A percentile compares a stretch with the other conserved stretches of the same genome.
Evolutionary conservation across 2,113 vertebrate species (phyloP).

Genomic region (Mola mola): DNA sequence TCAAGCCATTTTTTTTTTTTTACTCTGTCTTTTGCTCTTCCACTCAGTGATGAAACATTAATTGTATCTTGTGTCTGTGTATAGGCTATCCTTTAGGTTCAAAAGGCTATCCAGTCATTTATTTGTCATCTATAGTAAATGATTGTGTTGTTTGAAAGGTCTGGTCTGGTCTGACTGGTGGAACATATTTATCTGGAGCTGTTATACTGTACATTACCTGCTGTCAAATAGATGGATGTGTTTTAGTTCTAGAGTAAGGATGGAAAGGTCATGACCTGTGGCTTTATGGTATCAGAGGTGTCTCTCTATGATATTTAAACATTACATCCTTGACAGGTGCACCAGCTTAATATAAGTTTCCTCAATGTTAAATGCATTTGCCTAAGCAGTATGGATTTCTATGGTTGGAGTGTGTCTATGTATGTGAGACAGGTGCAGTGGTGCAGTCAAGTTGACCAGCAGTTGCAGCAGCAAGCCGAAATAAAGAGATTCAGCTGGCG

Average conservation of each 20-base stretch:
- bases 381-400: slow-evolving; percentile 31
- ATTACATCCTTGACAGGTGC: slow-evolving; percentile 74
- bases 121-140: no score
- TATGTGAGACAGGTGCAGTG: slow-evolving; percentile 75
- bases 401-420: slow-evolving; percentile 15
- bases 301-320: slow-evolving; percentile 8
- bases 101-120: no score
- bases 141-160: no score
- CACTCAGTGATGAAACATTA: no score
- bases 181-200: no score
- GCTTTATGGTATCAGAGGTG: slow-evolving; percentile 23
- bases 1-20: slow-evolving; percentile 22
- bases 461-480: slow-evolving; percentile 58
- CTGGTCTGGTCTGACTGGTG: no score
- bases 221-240: no score
- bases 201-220: no score
- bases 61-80: no score
- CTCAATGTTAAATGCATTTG: slow-evolving; percentile 24
- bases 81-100: no score
- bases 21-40: no score
- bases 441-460: slow-evolving; percentile 68
- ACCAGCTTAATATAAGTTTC: slow-evolving; percentile 36
- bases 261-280: slow-evolving; percentile 36
- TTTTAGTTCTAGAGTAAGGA: no score
- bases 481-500: slow-evolving; percentile 78